Evolutionary conservation across 2,797 vertebrate species (phyloP).

Genomic region (Coranthus polyacanthus): DNA sequence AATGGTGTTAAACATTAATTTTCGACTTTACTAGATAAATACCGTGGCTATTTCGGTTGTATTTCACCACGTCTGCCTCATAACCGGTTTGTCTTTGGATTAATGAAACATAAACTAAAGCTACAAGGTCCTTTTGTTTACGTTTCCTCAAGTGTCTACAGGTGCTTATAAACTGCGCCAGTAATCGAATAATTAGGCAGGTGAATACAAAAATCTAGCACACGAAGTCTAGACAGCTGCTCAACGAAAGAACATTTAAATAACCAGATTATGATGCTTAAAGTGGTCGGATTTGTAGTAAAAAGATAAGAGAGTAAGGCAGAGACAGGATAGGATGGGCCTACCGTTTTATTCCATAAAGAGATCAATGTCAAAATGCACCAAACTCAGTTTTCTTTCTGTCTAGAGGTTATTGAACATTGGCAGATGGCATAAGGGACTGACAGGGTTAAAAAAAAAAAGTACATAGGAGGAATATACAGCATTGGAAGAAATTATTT

Average conservation of each 20-base stretch:
- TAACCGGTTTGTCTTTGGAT: background rate
- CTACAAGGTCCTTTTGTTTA: conserved; percentile 34
- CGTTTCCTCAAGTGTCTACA: background rate
- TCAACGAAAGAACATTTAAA: background rate
- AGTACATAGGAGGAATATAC: no score
- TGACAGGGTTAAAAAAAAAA: no score
- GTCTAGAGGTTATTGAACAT: no score
- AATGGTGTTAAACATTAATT: background rate
- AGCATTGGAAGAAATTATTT: no score
- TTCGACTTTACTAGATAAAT: background rate
- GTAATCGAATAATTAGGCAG: background rate
- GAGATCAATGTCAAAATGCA: conserved; percentile 14
- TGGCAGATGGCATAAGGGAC: no score
- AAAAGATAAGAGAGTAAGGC: no score
- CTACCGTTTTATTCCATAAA: conserved; percentile 62
- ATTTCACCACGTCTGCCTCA: background rate
- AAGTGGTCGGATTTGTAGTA: background rate
- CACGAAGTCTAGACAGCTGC: no score
- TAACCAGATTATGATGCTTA: background rate
- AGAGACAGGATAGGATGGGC: conserved; percentile 13
- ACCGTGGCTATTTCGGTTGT: background rate
- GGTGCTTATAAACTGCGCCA: conserved; percentile 12
- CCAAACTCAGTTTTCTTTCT: background rate
- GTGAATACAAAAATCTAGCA: background rate
- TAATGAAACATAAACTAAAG: background rate